A percentile compares a stretch with the other conserved stretches of the same genome.
Conservation (phyloP, 2,113 vertebrate species). For the Accipiter virgatus region DNA sequence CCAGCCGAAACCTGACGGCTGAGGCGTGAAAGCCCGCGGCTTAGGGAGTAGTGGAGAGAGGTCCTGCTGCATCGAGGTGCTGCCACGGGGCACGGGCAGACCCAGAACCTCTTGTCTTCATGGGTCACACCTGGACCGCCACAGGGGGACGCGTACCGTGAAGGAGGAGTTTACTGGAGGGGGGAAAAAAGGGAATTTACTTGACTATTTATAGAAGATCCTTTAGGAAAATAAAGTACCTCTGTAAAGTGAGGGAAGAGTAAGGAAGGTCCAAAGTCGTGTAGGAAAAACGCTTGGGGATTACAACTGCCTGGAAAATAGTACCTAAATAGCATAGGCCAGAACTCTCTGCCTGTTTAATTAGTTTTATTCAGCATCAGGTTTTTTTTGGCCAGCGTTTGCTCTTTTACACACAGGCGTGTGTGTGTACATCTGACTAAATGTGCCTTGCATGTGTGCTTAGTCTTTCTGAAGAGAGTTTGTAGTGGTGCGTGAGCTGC, state of each 20-base stretch:
- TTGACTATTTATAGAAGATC: not conserved
- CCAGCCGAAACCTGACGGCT: not conserved
- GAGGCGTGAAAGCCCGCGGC: not conserved
- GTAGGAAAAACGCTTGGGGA: constrained; percentile 3
- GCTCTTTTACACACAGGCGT: constrained; percentile 37
- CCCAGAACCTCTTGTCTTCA: not conserved
- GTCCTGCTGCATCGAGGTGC: not conserved
- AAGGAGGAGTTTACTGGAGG: not conserved
- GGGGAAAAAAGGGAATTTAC: not conserved
- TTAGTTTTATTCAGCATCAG: constrained; percentile 1
- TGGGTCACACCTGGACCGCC: rapidly evolving
- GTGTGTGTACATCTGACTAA: constrained; percentile 35
- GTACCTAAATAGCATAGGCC: constrained; percentile 21
- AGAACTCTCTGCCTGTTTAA: constrained; percentile 57
- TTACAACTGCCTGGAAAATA: constrained; percentile 52
- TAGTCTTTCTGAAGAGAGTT: not conserved
- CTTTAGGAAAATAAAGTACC: constrained; percentile 4
- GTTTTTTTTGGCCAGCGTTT: constrained; percentile 55
- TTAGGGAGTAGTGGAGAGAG: not conserved
- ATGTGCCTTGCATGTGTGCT: constrained; percentile 74
- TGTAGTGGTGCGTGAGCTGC: constrained; percentile 1
- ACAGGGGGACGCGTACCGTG: rapidly evolving
- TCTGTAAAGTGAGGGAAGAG: not conserved
- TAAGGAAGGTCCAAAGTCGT: not conserved
- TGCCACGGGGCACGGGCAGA: rapidly evolving